These are phyloP conservation scores for Ceyx erithaca DNA, from an alignment of 2,797 vertebrate species.

Conservation along the genomic window DNA sequence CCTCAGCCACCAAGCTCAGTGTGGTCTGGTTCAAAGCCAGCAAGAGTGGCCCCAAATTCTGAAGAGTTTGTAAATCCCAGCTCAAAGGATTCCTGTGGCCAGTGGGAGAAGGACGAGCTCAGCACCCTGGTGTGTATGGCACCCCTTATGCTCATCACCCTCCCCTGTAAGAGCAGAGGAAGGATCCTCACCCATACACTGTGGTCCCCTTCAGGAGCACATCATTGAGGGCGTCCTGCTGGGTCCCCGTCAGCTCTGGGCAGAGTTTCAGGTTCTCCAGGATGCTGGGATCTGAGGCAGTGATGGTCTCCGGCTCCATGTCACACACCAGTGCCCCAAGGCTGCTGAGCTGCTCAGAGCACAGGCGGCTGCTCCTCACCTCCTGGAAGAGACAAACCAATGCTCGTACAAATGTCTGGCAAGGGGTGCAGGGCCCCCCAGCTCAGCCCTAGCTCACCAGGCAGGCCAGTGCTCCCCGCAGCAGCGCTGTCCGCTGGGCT, in stretches of 20 bases:
- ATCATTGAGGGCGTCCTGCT: not conserved
- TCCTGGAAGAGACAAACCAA: not conserved
- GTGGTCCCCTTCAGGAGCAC: conserved; percentile 51
- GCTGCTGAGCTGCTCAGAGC: conserved; percentile 20
- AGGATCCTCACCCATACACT: not conserved
- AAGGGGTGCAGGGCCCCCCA: fast-evolving
- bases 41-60: conserved; percentile 45
- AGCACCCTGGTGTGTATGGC: fast-evolving
- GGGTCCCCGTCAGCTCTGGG: not conserved
- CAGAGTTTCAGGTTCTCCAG: conserved; percentile 71
- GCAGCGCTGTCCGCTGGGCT: not conserved
- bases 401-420: fast-evolving
- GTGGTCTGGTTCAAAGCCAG: conserved; percentile 47
- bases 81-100: conserved; percentile 42
- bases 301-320: conserved; percentile 42
- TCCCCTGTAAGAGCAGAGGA: fast-evolving
- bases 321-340: conserved; percentile 64
- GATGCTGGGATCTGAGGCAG: not conserved
- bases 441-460: conserved; percentile 32
- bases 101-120: not conserved
- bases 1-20: conserved; percentile 61
- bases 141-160: fast-evolving
- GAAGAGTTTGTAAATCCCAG: conserved; percentile 64
- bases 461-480: conserved; percentile 33
- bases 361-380: not conserved